Evolutionary conservation across 2,113 vertebrate species (phyloP), one percentile per base, ranked within the genome.

Genomic region (Clupea harengus): DNA sequence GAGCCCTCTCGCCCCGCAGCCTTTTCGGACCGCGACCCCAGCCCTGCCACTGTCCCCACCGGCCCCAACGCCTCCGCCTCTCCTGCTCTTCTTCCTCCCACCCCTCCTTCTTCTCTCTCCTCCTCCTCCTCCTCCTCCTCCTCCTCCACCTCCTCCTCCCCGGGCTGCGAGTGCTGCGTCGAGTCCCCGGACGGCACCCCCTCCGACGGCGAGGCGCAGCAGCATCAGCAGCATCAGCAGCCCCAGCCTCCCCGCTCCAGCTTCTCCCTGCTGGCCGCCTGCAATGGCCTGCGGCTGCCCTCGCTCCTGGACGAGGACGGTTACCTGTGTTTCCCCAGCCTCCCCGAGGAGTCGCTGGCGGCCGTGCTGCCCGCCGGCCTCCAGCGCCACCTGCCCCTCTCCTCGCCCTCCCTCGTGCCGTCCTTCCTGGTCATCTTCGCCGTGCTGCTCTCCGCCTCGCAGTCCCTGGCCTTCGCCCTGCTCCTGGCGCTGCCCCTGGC

Each of bases 401-500:
- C 94, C 32, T 94, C 95, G 22, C 94, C 95, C 45, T 96, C 95
- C 1, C 96, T 98, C 86, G 92, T 99, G 17, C 97, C 97, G 10
- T 96, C 95, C 85, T 95, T 99, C 82, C 86, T 98, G 45, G 93
- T 97, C 60, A 90, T 96, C 86, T 99, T 99, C 13, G 92, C 95
- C 13, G 93, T 99, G n/a, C 96, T 98, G 91, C 94, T 99, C 60
- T 97, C 97, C 44, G 95, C 97, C 72, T 97, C 96, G 91, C 97
- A 97, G 92, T 99, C 98, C 2, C 89, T 98, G 90, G 94, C 93
- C 86, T 93, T 98, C 52, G 97, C 97, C 17, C 93, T 99, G 85
- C 92, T 95, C 84, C 93, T 98, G 90, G 97, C 97, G 88, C 93
- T 98, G 88, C 97, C 97, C 92, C 96, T 99, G 0, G 97, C 97